Base-by-base conservation (phyloP, 2,113 vertebrate species). In the Corydoras sp. region DNA sequence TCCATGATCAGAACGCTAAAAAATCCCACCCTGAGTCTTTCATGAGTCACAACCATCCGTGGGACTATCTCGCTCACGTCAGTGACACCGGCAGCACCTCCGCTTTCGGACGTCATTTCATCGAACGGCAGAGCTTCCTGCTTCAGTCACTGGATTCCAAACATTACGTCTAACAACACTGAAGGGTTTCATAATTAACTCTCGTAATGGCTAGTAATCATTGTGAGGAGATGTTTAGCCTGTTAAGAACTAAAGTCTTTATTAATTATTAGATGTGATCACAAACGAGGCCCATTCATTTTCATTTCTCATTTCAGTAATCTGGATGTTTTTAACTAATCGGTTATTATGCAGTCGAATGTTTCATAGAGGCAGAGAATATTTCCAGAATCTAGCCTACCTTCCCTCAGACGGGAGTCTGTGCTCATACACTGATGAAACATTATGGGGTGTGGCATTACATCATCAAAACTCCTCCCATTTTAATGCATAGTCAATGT, bases 31-130 rank as follows among this genome's bases (percentile, higher is more conserved):
- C 18, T 24, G 18, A 79, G 58, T 79, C 77, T 70, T 5, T 9
- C 50, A 31, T 76, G 74, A 79, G 62, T 79, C 70, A 76, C 15
- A 59, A 30, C 65, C 60, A 51, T 43, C 7, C 4, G 35, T 43
- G 35, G 1, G 7, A 43, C 7, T 8, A 1, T 8, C 35, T 43
- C 4, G 35, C 35, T 43, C 49, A 29, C 55, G 10, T 58, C 58
- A 24, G 49, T 68, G 60, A 66, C 3, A 2, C 29, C 3, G 13
- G 9, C 32, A 61, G 31, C 30, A 63, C 3, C 55, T 14, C 5
- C 2, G 9, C 32, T n/a, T n/a, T 55, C 10, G 32, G 9, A 35
- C 35, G 11, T 30, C 9, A 4, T 76, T 59, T 68, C 54, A 60
- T 72, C 60, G 64, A 68, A 15, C 24, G 5, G n/a, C 50, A 43